Conservation (phyloP, 2,797 vertebrate genomes). For the Semotilus atromaculatus region DNA sequence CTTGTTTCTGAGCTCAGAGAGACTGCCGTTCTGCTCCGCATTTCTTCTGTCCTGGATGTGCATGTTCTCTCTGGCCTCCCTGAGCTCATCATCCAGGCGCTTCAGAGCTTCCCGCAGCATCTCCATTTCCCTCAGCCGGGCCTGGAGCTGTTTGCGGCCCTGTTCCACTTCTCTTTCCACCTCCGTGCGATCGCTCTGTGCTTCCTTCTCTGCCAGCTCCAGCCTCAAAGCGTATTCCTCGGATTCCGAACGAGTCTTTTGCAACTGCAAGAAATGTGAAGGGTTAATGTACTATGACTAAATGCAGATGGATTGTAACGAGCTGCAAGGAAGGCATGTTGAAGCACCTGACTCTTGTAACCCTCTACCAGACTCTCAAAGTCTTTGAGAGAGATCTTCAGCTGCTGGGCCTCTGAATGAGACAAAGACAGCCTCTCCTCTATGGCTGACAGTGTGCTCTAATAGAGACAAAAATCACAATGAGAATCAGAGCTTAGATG, state of each 20-base stretch:
- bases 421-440: conserved; percentile 81
- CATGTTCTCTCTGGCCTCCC: conserved; percentile 79
- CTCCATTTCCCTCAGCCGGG: conserved; percentile 82
- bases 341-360: conserved; percentile 85
- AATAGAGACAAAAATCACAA: neutral
- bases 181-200: conserved; percentile 72
- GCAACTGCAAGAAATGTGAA: conserved; percentile 72
- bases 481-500: neutral
- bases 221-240: conserved; percentile 81
- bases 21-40: conserved; percentile 77
- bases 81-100: conserved; percentile 81
- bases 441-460: conserved; percentile 74
- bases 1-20: conserved; percentile 86
- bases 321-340: neutral
- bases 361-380: conserved; percentile 85
- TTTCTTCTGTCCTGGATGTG: conserved; percentile 81
- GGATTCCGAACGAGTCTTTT: conserved; percentile 81
- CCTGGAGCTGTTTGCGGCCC: conserved; percentile 81
- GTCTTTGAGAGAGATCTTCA: conserved; percentile 80
- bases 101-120: conserved; percentile 82
- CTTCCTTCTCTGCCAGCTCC: conserved; percentile 79
- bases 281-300: neutral
- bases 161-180: conserved; percentile 82
- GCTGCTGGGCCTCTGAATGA: conserved; percentile 82
- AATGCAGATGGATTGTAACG: neutral